Conservation (phyloP, 2,113 vertebrate genomes). For the Barnardius zonarius region DNA sequence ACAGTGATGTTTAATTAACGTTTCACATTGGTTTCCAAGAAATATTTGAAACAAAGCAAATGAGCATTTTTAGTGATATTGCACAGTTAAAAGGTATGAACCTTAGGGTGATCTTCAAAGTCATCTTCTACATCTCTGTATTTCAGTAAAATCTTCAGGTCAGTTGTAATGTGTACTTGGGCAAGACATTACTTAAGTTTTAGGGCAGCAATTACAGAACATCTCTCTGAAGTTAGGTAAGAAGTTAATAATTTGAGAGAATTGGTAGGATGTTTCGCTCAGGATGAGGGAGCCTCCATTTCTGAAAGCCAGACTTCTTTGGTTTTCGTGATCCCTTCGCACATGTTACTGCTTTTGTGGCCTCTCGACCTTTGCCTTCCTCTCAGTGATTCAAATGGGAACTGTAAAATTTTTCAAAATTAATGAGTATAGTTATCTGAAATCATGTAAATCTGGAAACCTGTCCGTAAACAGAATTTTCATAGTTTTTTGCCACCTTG, state of each 20-base stretch:
- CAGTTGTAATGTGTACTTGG: background rate
- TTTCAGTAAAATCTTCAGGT: background rate
- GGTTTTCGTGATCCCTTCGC: background rate
- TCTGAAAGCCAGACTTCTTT: background rate
- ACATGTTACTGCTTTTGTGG: background rate
- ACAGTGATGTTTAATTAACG: background rate
- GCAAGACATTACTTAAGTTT: background rate
- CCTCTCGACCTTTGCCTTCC: background rate
- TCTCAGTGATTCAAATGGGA: background rate
- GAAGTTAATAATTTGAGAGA: background rate
- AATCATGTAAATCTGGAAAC: background rate
- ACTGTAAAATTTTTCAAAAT: background rate
- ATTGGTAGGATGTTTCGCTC: background rate
- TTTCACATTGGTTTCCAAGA: background rate
- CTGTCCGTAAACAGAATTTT: background rate
- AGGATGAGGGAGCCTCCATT: background rate
- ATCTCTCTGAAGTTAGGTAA: background rate
- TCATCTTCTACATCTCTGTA: background rate
- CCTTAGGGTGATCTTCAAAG: background rate
- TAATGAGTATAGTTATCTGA: background rate
- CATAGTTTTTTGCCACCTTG: background rate
- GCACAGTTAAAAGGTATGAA: background rate
- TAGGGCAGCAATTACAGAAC: background rate
- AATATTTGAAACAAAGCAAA: background rate
- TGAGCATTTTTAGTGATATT: background rate